Percentiles rank a stretch among this genome's conserved stretches.
Evolutionary conservation across 1,140 invertebrate species (phyloP).

Genomic region (Rhopalosiphum padi): DNA sequence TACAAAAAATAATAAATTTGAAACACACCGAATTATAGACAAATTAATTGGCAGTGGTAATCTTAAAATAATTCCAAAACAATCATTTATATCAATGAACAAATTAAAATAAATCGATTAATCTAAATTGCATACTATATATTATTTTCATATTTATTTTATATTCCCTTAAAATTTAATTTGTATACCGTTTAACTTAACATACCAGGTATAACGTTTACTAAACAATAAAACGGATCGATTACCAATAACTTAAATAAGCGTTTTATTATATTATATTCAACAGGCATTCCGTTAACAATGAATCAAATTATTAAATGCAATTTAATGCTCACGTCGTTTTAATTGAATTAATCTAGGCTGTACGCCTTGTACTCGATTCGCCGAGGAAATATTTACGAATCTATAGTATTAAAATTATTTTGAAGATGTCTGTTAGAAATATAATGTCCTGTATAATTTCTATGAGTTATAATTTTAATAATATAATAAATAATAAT

Average conservation of each 20-base stretch:
- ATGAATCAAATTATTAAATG: constrained; percentile 7
- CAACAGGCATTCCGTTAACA: neutral
- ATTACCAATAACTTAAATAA: neutral
- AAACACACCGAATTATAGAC: neutral
- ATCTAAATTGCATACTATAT: neutral
- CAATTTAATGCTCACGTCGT: neutral
- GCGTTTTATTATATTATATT: neutral
- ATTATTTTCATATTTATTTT: neutral
- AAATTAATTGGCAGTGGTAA: neutral
- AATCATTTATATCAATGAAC: neutral
- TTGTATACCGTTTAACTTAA: neutral
- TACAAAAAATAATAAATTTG: neutral
- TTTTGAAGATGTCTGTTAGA: neutral
- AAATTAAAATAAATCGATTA: constrained; percentile 29
- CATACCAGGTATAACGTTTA: neutral
- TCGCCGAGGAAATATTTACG: neutral
- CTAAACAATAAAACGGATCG: constrained; percentile 1
- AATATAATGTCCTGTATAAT: neutral
- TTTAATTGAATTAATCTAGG: constrained; percentile 9
- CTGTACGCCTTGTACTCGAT: neutral
- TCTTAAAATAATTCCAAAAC: neutral
- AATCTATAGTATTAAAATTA: neutral
- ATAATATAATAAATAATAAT: too few relatives aligned
- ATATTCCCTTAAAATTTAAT: neutral
- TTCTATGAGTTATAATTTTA: neutral